Conservation (phyloP, 37 sponge, comb jelly and placozoan species). For the Sycon ciliatum region DNA sequence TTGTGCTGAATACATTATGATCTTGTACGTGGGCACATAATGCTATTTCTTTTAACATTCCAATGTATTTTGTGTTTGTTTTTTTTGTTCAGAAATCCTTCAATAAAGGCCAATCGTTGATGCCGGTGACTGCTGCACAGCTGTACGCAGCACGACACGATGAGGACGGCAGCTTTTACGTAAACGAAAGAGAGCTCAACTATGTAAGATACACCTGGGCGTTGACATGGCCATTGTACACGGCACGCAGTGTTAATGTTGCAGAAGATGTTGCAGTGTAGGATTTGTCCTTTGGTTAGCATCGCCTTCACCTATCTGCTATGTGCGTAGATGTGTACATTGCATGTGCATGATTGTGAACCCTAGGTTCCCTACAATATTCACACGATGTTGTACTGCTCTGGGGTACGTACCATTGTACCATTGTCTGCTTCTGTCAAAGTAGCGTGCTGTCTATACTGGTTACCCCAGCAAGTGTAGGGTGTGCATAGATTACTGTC, state of each 20-base stretch:
- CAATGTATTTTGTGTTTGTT: no score
- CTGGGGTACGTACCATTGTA: not conserved
- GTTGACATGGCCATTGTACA: no score
- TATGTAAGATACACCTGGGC: not conserved
- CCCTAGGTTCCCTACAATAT: not conserved
- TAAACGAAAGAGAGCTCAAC: not conserved
- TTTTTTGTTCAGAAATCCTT: no score
- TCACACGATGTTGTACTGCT: not conserved
- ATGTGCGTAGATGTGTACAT: conserved; percentile 6
- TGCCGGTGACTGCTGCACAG: conserved; percentile 61
- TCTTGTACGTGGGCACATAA: no score
- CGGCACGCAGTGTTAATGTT: no score
- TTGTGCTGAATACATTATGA: no score
- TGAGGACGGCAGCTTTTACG: not conserved
- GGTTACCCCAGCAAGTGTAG: no score
- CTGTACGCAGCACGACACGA: conserved; percentile 5
- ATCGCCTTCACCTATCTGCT: not conserved
- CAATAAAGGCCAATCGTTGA: conserved; percentile 41
- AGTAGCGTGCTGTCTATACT: no score
- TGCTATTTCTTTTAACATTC: no score
- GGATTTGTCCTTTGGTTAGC: no score
- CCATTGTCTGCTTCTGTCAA: not conserved
- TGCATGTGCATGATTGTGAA: not conserved
- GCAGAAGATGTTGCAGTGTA: no score
- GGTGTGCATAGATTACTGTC: no score